Evolutionary conservation across 2,797 vertebrate genomes (phyloP).

Genomic region (Falco novaeseelandiae): DNA sequence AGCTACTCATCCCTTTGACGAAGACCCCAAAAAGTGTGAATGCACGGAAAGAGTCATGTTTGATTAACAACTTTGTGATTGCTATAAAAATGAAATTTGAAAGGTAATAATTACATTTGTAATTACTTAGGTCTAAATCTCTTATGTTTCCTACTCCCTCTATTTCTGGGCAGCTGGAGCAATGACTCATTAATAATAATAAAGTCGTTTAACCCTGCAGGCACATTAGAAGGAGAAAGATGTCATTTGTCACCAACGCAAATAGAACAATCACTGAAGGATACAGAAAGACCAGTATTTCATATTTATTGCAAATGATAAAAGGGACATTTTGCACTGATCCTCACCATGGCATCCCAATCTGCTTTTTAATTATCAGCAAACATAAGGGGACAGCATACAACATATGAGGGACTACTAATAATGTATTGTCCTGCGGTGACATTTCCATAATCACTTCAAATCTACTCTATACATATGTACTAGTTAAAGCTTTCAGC

Average conservation of each 20-base stretch:
- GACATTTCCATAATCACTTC: conserved; percentile 69
- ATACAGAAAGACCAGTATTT: conserved; percentile 78
- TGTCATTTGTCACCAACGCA: conserved; percentile 82
- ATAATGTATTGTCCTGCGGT: conserved; percentile 54
- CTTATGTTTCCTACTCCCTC: conserved; percentile 68
- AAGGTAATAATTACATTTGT: conserved; percentile 87
- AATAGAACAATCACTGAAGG: conserved; percentile 80
- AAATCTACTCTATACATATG: conserved; percentile 49
- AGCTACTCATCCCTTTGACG: conserved; percentile 14
- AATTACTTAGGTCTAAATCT: conserved; percentile 86
- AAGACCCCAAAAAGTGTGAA: conserved; percentile 7
- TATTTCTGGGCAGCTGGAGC: conserved; percentile 84
- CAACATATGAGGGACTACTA: conserved; percentile 36
- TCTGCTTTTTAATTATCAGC: conserved; percentile 73
- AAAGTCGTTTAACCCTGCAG: conserved; percentile 86
- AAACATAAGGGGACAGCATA: conserved; percentile 65
- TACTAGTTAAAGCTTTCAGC: conserved; percentile 46
- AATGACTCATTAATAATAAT: conserved; percentile 91
- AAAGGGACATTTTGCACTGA: conserved; percentile 69
- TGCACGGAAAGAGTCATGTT: conserved; percentile 25
- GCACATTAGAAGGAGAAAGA: conserved; percentile 81
- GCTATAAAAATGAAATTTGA: conserved; percentile 83
- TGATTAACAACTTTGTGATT: conserved; percentile 73
- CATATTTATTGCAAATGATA: conserved; percentile 78
- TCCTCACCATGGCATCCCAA: conserved; percentile 65